Conservation (phyloP, 37 sponge, comb jelly and placozoan genomes). For the Chondrosia reniformis region DNA sequence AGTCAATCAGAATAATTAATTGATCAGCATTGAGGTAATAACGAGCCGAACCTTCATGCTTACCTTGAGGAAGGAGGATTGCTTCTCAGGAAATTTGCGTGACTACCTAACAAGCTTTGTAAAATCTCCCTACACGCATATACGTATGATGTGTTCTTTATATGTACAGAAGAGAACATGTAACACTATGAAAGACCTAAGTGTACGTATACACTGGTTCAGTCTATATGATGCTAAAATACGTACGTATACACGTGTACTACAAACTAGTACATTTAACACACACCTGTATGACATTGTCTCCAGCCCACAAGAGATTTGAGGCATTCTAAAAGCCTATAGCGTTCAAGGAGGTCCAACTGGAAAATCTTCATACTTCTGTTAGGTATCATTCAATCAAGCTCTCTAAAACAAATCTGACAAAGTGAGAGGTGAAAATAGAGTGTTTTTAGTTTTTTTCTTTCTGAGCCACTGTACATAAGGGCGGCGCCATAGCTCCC, state of each 20-base stretch:
- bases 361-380: conserved; percentile 49
- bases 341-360: conserved; percentile 35
- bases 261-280: no score
- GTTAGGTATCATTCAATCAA: conserved; percentile 23
- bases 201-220: no score
- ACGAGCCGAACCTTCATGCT: no score
- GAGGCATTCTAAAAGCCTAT: conserved; percentile 61
- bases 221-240: no score
- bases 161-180: no score
- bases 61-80: conserved; percentile 75
- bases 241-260: no score
- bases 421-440: conserved; percentile 71
- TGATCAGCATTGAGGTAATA: no score
- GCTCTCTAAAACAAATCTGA: conserved; percentile 54
- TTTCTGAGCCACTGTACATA: conserved; percentile 55
- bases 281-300: conserved; percentile 58
- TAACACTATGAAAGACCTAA: no score
- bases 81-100: conserved; percentile 80
- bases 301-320: conserved; percentile 61
- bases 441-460: conserved; percentile 62
- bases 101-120: conserved; percentile 72
- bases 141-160: no score
- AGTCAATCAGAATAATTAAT: no score
- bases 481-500: no score
- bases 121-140: conserved; percentile 76